Percentiles rank a stretch among this genome's conserved stretches.
These are phyloP conservation scores for Acleris holmiana DNA, from an alignment of 2,888 invertebrate genomes.

Conservation along the genomic window DNA sequence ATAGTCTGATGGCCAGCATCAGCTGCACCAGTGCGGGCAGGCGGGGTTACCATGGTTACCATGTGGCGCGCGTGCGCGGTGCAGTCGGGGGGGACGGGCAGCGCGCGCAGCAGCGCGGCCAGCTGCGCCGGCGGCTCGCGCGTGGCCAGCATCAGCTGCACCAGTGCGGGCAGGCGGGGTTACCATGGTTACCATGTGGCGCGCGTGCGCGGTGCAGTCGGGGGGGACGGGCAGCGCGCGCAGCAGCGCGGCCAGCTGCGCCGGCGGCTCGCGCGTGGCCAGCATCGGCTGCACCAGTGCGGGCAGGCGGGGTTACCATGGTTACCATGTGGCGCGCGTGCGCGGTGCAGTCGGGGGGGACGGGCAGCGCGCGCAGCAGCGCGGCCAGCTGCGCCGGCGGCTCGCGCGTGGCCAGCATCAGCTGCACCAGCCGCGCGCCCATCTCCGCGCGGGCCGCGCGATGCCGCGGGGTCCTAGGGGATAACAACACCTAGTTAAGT, in stretches of 20 bases:
- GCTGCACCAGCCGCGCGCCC: slow-evolving; percentile 68
- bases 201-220: slow-evolving; percentile 62
- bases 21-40: too few species aligned
- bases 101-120: slow-evolving; percentile 56
- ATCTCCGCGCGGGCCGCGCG: slow-evolving; percentile 66
- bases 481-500: too few species aligned
- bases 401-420: slow-evolving; percentile 55
- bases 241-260: slow-evolving; percentile 59
- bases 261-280: slow-evolving; percentile 57
- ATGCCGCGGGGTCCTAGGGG: slow-evolving; percentile 35
- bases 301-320: slow-evolving; percentile 41
- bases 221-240: slow-evolving; percentile 63
- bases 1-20: too few species aligned
- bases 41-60: slow-evolving; percentile 60
- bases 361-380: slow-evolving; percentile 54
- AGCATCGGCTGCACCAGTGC: too few species aligned
- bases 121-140: slow-evolving; percentile 57
- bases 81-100: slow-evolving; percentile 68
- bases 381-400: slow-evolving; percentile 56
- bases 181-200: slow-evolving; percentile 53
- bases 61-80: slow-evolving; percentile 57
- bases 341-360: slow-evolving; percentile 69
- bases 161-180: too few species aligned
- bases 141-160: too few species aligned
- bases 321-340: slow-evolving; percentile 58